These are phyloP conservation scores for Trachurus trachurus DNA, from an alignment of 2,797 vertebrate genomes.

Conservation along the genomic window DNA sequence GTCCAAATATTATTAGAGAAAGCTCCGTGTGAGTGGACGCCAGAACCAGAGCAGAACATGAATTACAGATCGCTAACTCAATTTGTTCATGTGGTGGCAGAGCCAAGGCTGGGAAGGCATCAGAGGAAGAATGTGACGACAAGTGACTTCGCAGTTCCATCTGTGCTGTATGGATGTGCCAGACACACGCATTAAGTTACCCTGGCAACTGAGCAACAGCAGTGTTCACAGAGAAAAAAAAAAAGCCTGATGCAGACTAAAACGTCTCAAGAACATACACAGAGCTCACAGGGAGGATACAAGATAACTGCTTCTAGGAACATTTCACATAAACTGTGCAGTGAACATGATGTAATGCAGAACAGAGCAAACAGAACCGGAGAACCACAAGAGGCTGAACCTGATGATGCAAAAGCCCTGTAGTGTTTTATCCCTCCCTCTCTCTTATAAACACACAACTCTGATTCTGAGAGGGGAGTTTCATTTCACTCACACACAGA, in stretches of 20 bases:
- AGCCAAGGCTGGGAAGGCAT: slow-evolving; percentile 41
- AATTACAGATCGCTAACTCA: slow-evolving; percentile 10
- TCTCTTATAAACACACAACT: slow-evolving; percentile 67
- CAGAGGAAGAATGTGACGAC: slow-evolving; percentile 59
- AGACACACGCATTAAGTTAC: slow-evolving; percentile 70
- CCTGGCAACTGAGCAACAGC: slow-evolving; percentile 74
- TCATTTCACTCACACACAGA: slow-evolving; percentile 65
- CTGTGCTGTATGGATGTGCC: slow-evolving; percentile 74
- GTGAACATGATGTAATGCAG: slow-evolving; percentile 54
- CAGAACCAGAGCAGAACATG: slow-evolving; percentile 5
- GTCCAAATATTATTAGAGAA: slow-evolving; percentile 10
- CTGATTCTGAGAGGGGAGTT: slow-evolving; percentile 63
- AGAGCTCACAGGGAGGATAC: slow-evolving; percentile 8
- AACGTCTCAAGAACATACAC: slow-evolving; percentile 45
- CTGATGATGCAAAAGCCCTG: slow-evolving; percentile 54
- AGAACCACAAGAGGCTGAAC: slow-evolving; percentile 55
- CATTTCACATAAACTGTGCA: slow-evolving; percentile 31
- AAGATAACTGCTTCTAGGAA: slow-evolving; percentile 4
- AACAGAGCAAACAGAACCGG: slow-evolving; percentile 49
- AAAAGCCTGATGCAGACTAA: slow-evolving; percentile 40
- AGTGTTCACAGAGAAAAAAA: slow-evolving; percentile 31
- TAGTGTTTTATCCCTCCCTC: slow-evolving; percentile 47
- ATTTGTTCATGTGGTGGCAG: slow-evolving; percentile 12
- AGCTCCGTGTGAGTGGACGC: not conserved
- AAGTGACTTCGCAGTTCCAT: slow-evolving; percentile 78